These are phyloP conservation scores for Enoplolaimus lenunculus DNA, from an alignment of 2,888 invertebrate genomes.

Conservation along the genomic window DNA sequence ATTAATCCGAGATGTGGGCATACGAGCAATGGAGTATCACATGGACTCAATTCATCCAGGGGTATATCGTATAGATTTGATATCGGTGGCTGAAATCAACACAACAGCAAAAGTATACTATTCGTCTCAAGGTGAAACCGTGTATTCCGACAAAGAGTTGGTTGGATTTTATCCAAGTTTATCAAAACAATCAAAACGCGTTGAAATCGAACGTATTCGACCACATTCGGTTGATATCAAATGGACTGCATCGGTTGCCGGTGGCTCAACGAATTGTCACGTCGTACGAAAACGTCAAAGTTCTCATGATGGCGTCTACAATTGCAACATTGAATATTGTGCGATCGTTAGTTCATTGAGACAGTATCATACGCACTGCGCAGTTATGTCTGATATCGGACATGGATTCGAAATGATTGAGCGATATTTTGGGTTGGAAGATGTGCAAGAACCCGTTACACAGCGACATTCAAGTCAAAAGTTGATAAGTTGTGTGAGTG, in stretches of 20 bases:
- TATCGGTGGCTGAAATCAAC: slow-evolving; percentile 13
- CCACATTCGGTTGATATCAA: not conserved
- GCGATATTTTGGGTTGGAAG: too few relatives aligned
- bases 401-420: too few relatives aligned
- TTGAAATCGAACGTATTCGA: not conserved
- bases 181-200: slow-evolving; percentile 8
- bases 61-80: not conserved
- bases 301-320: too few relatives aligned
- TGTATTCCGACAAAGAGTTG: too few relatives aligned
- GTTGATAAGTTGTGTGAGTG: too few relatives aligned
- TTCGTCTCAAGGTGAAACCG: not conserved
- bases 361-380: slow-evolving; percentile 14
- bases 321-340: slow-evolving; percentile 16
- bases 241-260: slow-evolving; percentile 8
- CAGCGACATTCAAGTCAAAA: too few relatives aligned
- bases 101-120: slow-evolving; percentile 15
- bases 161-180: slow-evolving; percentile 17
- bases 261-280: slow-evolving; percentile 1
- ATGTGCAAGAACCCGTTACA: too few relatives aligned
- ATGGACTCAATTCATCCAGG: slow-evolving; percentile 2
- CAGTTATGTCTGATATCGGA: not conserved
- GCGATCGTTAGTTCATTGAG: slow-evolving; percentile 2
- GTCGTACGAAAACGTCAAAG: too few relatives aligned
- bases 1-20: slow-evolving; percentile 18
- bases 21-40: not conserved